Evolutionary conservation across 2,888 invertebrate genomes (phyloP).

Genomic region (Ormia ochracea): DNA sequence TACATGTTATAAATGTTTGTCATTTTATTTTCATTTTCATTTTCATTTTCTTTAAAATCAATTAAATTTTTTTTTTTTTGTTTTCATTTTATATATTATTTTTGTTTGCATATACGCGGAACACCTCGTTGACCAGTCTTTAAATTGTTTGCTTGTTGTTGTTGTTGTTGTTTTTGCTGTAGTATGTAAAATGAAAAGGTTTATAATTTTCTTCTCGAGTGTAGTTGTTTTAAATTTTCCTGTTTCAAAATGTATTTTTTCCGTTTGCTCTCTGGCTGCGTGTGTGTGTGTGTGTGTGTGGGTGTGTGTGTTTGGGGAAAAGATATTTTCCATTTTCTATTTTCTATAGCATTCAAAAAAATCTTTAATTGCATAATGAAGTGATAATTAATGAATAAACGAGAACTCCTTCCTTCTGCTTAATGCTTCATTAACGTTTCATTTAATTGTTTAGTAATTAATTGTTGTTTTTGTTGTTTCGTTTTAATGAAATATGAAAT

Average conservation of each 20-base stretch:
- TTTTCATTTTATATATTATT: conserved; percentile 61
- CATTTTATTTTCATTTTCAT: too few species aligned
- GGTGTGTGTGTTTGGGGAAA: neutral
- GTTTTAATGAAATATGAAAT: too few species aligned
- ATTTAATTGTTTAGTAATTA: too few species aligned
- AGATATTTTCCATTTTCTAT: too few species aligned
- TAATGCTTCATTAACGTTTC: too few species aligned
- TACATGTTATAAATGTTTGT: neutral
- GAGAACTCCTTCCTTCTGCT: neutral
- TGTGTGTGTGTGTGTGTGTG: too few species aligned
- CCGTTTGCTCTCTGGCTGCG: too few species aligned
- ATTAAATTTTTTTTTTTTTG: too few species aligned
- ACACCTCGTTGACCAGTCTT: conserved; percentile 78
- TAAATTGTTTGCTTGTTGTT: conserved; percentile 70
- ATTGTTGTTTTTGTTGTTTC: too few species aligned
- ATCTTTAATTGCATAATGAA: neutral
- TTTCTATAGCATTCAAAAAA: conserved; percentile 9
- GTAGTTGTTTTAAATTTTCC: neutral
- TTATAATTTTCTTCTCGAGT: conserved; percentile 1
- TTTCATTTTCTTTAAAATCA: conserved; percentile 43
- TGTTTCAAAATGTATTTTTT: conserved; percentile 19
- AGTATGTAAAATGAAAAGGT: conserved; percentile 22
- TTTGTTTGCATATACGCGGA: conserved; percentile 76
- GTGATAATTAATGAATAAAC: conserved; percentile 19
- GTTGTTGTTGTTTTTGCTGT: too few species aligned